These are phyloP conservation scores for Halcyon chelicuti DNA, from an alignment of 2,797 vertebrate genomes.

Conservation along the genomic window DNA sequence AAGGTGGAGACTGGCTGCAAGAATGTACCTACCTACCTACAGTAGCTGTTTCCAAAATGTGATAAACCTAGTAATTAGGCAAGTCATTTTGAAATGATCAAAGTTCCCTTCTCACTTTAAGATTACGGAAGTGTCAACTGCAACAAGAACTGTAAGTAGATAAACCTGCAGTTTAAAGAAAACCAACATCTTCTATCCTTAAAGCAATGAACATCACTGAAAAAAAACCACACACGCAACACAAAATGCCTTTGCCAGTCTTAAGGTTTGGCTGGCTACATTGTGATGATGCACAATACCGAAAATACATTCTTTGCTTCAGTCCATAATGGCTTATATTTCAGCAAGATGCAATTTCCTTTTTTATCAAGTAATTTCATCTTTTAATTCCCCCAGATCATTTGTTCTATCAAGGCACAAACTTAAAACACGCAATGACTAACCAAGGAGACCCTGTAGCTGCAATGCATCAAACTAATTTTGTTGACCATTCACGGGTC, in stretches of 20 bases:
- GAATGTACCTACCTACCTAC: neutral
- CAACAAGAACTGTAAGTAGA: neutral
- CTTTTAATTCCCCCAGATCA: neutral
- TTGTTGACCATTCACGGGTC: neutral
- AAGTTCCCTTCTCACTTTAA: neutral
- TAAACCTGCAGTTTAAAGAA: neutral
- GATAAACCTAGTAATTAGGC: neutral
- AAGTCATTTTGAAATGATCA: neutral
- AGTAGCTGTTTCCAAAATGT: neutral
- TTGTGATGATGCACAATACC: neutral
- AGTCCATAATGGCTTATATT: neutral
- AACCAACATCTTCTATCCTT: neutral
- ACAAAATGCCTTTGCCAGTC: neutral
- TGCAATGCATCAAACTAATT: constrained; percentile 35
- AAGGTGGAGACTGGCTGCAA: neutral
- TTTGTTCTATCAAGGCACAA: neutral
- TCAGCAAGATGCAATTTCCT: neutral
- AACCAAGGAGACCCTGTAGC: neutral
- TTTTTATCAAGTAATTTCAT: neutral
- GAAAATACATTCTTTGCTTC: neutral
- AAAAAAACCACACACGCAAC: neutral
- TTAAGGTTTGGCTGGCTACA: neutral
- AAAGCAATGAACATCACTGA: neutral
- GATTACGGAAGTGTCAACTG: neutral
- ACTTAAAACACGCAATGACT: neutral